Conservation (phyloP, 2,113 vertebrate genomes). For the Morone chrysops region DNA sequence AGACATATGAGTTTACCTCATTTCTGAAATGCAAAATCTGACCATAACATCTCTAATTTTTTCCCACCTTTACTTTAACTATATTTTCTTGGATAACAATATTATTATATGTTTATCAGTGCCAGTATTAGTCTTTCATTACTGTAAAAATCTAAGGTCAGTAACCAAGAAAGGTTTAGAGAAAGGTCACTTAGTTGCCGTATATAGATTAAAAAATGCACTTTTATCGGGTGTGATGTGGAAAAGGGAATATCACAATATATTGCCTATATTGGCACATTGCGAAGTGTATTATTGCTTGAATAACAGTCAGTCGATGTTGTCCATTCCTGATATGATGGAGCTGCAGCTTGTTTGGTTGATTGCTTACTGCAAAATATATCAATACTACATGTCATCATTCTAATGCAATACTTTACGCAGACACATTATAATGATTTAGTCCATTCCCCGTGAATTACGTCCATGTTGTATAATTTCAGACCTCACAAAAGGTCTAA, state of each 20-base stretch:
- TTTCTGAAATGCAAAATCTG: background rate
- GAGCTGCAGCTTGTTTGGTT: background rate
- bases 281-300: background rate
- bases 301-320: background rate
- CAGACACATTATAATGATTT: background rate
- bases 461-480: background rate
- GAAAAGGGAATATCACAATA: background rate
- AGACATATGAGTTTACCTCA: background rate
- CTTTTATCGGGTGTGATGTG: background rate
- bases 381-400: background rate
- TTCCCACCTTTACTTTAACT: background rate
- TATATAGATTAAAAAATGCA: background rate
- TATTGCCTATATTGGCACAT: background rate
- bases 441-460: background rate
- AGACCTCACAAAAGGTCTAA: background rate
- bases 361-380: background rate
- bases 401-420: background rate
- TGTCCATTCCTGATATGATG: background rate
- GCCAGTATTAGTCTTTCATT: background rate
- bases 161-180: background rate
- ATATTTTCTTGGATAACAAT: background rate
- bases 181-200: background rate
- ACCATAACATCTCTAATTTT: too few species aligned
- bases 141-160: background rate
- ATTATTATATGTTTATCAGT: background rate